Evolutionary conservation across 2,113 vertebrate genomes (phyloP).

Genomic region (Pipa parva): DNA sequence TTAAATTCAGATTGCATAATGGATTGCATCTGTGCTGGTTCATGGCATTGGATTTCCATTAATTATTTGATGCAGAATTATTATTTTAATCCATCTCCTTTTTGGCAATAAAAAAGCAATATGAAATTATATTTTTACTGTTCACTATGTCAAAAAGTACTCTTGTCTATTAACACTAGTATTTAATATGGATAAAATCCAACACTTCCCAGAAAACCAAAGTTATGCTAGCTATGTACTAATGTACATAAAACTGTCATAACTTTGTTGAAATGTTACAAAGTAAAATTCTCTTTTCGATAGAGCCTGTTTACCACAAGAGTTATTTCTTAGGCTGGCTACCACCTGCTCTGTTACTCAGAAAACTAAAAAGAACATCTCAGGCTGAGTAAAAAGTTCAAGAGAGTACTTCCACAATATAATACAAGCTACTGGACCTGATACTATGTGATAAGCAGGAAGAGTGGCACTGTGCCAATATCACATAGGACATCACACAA

Average conservation of each 20-base stretch:
- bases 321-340: slow-evolving; percentile 26
- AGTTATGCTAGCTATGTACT: slow-evolving; percentile 39
- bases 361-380: not conserved
- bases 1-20: too few species aligned
- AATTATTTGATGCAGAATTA: not conserved
- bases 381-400: not conserved
- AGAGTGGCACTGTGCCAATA: slow-evolving; percentile 5
- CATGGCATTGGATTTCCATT: too few species aligned
- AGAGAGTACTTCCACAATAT: slow-evolving; percentile 9
- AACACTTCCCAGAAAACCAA: slow-evolving; percentile 32
- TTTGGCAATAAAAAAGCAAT: slow-evolving; percentile 11
- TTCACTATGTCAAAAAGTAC: not conserved
- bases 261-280: slow-evolving; percentile 14
- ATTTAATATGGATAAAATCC: slow-evolving; percentile 35
- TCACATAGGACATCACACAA: not conserved
- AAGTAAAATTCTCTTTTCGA: slow-evolving; percentile 21
- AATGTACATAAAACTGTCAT: slow-evolving; percentile 38
- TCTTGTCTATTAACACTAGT: slow-evolving; percentile 28
- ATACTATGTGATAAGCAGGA: slow-evolving; percentile 17
- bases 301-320: slow-evolving; percentile 25
- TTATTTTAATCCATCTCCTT: not conserved
- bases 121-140: slow-evolving; percentile 1
- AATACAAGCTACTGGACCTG: slow-evolving; percentile 18
- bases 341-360: slow-evolving; percentile 25
- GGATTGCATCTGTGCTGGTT: too few species aligned